Conservation (phyloP, 2,888 invertebrate genomes). For the Thymelicus acteon region DNA sequence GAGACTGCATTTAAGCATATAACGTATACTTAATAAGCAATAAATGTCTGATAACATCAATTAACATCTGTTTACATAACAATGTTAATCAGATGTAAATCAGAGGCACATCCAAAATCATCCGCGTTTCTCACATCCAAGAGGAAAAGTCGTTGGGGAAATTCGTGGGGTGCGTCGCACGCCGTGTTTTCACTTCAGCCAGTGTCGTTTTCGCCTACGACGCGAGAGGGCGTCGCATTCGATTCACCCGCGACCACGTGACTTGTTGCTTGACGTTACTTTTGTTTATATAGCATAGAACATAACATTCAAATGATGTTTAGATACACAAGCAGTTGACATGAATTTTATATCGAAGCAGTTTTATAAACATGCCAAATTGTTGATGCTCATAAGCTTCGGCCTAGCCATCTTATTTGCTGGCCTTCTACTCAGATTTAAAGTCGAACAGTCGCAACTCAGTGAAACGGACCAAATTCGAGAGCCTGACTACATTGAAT, state of each 20-base stretch:
- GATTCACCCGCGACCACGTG: conserved; percentile 60
- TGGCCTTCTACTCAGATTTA: conserved; percentile 66
- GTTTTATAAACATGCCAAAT: conserved; percentile 71
- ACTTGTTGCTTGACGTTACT: conserved; percentile 71
- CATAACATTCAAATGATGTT: conserved; percentile 33
- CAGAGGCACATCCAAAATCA: conserved; percentile 59
- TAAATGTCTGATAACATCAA: no score
- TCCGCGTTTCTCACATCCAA: conserved; percentile 66
- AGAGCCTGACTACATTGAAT: conserved; percentile 60
- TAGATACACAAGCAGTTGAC: conserved; percentile 55
- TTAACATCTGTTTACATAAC: no score
- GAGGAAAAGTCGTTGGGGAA: conserved; percentile 80
- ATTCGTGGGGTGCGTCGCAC: conserved; percentile 81
- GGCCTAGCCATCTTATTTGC: conserved; percentile 63
- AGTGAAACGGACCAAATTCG: conserved; percentile 53
- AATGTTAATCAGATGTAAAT: no score
- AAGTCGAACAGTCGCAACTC: conserved; percentile 59
- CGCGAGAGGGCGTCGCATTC: conserved; percentile 80
- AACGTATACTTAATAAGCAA: no score
- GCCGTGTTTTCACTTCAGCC: conserved; percentile 74
- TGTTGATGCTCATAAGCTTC: conserved; percentile 71
- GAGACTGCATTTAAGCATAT: no score
- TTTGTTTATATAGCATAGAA: conserved; percentile 3
- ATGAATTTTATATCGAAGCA: conserved; percentile 77
- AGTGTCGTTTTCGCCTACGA: conserved; percentile 76